Base-by-base conservation (phyloP, 2,113 vertebrate species). In the Calonectris borealis region DNA sequence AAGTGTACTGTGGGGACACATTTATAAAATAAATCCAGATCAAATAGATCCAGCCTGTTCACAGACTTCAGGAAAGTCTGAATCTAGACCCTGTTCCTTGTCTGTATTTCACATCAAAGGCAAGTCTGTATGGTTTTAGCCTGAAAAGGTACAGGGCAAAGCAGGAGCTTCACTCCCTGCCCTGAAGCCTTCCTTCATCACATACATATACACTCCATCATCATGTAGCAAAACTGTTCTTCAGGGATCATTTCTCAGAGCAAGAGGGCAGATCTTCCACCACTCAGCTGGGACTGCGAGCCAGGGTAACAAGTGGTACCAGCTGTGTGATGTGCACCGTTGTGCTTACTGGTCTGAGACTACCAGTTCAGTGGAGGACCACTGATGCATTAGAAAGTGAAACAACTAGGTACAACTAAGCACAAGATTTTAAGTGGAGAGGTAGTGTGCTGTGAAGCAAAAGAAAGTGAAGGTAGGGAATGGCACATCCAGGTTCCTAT, bases 161-260 rank as follows among this genome's bases (percentile, higher is more conserved):
- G 14, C 3, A 66, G 11, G 4, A 91, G 1, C 12, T 72, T 71
- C 10, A 16, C 2, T 16, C 9, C 8, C 7, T 69, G 17, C 8
- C 31, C 52, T 68, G 34, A 62, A 55, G 3, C 6, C 4, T 58
- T 49, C 16, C 19, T 16, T 49, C 22, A 32, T 40, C 58, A 27
- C 19, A 16, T 3, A 17, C 0, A 2, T 17, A 21, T 9, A 57
- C 3, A 21, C 8, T n/a, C 18, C 19, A n/a, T 40, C 21, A 16
- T 9, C 14, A 21, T 4, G 26, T 2, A 81, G 12, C 12, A 36
- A 76, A 69, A 36, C 7, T 68, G 2, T 36, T 75, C 42, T 57
- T 72, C 40, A 62, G 32, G 57, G 25, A 60, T 77, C 2, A 1
- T 91, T 92, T 80, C 31, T 42, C 52, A 70, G 6, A 46, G n/a